phyloP scores from a whole-genome alignment of 2,888 invertebrate genomes.

The Oscheius myriophilus region DNA sequence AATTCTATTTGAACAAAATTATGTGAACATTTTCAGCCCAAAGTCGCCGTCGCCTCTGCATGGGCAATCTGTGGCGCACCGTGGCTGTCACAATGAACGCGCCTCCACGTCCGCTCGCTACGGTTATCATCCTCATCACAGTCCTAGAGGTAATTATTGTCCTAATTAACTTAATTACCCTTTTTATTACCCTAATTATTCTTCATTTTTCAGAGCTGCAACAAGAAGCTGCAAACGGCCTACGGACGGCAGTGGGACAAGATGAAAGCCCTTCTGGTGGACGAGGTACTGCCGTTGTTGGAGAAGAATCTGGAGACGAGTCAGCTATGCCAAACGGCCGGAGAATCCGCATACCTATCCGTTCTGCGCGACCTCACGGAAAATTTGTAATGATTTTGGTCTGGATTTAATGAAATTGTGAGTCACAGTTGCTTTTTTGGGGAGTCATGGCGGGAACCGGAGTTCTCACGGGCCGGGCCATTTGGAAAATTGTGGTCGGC shows the following conservation, averaged over 20 bases:
- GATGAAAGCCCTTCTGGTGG: not conserved
- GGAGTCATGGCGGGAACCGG: no score
- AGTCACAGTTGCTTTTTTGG: no score
- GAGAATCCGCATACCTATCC: constrained; percentile 11
- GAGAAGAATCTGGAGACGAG: constrained; percentile 5
- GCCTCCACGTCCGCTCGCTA: constrained; percentile 11
- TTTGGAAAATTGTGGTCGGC: no score
- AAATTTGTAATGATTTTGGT: constrained; percentile 11
- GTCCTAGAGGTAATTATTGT: constrained; percentile 9
- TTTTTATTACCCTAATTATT: not conserved
- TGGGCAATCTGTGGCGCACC: constrained; percentile 14
- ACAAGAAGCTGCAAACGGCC: not conserved
- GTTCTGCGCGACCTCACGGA: constrained; percentile 14
- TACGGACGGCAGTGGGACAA: constrained; percentile 18
- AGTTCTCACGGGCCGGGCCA: no score
- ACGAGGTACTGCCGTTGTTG: constrained; percentile 4
- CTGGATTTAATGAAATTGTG: no score
- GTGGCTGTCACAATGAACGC: constrained; percentile 9
- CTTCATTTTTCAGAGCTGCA: constrained; percentile 8
- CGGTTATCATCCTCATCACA: not conserved
- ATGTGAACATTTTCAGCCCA: not conserved
- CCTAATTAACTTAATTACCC: not conserved
- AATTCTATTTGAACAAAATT: not conserved
- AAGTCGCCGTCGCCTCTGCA: not conserved
- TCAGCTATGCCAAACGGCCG: constrained; percentile 3